These are phyloP conservation scores for Ypsolopha scabrella DNA, from an alignment of 2,888 invertebrate genomes.

Conservation along the genomic window DNA sequence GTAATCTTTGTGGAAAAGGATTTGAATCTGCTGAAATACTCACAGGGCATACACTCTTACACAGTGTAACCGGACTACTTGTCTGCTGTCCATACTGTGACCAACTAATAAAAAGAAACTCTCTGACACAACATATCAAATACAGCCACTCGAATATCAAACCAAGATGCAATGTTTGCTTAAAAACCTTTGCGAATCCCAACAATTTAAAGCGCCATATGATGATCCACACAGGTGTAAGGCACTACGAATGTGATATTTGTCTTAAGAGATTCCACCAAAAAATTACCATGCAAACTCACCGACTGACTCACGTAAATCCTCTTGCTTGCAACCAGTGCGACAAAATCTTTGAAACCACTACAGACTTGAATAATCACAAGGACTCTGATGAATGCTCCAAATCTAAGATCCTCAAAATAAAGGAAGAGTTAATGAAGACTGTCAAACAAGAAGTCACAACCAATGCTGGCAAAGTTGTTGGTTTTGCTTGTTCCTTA, in stretches of 20 bases:
- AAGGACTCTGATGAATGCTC: slow-evolving; percentile 37
- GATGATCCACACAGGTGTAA: slow-evolving; percentile 57
- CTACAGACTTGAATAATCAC: slow-evolving; percentile 27
- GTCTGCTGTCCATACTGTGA: slow-evolving; percentile 56
- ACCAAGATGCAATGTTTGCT: slow-evolving; percentile 48
- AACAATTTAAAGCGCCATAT: slow-evolving; percentile 63
- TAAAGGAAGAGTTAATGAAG: slow-evolving; percentile 52
- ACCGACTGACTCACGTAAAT: slow-evolving; percentile 50
- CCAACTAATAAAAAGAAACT: slow-evolving; percentile 43
- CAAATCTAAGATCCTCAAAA: slow-evolving; percentile 36
- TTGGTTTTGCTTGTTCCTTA: slow-evolving; percentile 55
- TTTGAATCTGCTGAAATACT: slow-evolving; percentile 58
- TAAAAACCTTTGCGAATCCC: slow-evolving; percentile 60
- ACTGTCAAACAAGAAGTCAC: slow-evolving; percentile 54
- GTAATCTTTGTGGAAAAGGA: slow-evolving; percentile 56
- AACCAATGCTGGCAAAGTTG: slow-evolving; percentile 44
- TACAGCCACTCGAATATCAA: slow-evolving; percentile 55
- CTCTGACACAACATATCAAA: slow-evolving; percentile 59
- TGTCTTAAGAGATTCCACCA: slow-evolving; percentile 58
- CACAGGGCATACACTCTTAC: slow-evolving; percentile 55
- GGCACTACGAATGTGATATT: slow-evolving; percentile 59
- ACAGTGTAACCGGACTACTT: slow-evolving; percentile 35
- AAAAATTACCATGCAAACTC: slow-evolving; percentile 64
- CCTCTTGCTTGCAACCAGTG: slow-evolving; percentile 48
- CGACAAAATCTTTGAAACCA: slow-evolving; percentile 38